Base-by-base conservation (phyloP, 2,797 vertebrate genomes). In the Hoplostethus mediterraneus region DNA sequence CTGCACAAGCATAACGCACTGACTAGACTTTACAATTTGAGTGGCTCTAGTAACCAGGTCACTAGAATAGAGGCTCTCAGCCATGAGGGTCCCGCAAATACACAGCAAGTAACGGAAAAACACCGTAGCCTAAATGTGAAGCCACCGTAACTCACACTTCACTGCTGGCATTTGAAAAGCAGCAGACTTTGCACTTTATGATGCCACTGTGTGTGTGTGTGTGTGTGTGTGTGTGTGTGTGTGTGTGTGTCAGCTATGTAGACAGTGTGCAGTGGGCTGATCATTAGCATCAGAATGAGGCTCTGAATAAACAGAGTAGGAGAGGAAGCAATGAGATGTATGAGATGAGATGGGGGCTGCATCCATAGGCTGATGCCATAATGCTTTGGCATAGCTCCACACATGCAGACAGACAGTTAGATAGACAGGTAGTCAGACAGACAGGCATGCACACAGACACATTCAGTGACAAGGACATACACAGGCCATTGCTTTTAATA, bases 51-150 rank as follows among this genome's bases (percentile, higher is more conserved):
- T 67, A 77, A 71, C 56, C 80, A 54, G 76, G 68, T 72, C 76
- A 78, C 55, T 58, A 52, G 71, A 83, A 67, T 17, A 53, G 63
- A 38, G 56, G 65, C 70, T 74, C 10, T 68, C 62, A 75, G 74
- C 74, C 53, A 57, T 9, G 7, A 75, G 71, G 73, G 36, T 44
- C 36, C 63, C 25, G 48, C n/a, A 73, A 68, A 75, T 14, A 21
- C 48, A 63, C 54, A 52, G 21, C 4, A 16, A 52, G 51, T 52
- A 52, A 52, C 38, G 10, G 38, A 11, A 40, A 40, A 8, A 7
- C 6, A 10, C 38, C 5, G 38, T 40, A 40, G 38, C 38, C 38
- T 40, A 40, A 40, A 40, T 40, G 38, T 40, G 38, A 40, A 40
- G 63, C 53, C 28, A 63, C 30, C 1, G 1, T 45, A 30, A 64